Conservation (phyloP, 1,140 invertebrate species). For the Pachypsylla venusta region DNA sequence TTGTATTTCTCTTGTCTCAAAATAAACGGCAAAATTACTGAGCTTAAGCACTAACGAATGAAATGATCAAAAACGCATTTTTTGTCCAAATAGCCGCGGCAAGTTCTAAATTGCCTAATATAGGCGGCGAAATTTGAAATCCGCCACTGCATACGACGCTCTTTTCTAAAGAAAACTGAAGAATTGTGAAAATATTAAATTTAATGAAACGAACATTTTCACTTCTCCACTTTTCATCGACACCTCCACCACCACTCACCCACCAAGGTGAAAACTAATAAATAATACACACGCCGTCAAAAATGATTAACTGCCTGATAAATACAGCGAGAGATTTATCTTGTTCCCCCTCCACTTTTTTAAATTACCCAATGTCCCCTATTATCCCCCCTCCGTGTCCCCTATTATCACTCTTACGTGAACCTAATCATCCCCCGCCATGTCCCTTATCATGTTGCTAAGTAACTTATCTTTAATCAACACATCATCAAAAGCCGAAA, state of each 20-base stretch:
- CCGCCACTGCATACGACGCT: too few species aligned
- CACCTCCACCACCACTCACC: not conserved
- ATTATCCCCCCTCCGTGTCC: not conserved
- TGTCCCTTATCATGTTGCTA: not conserved
- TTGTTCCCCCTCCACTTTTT: not conserved
- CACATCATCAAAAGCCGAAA: slow-evolving; percentile 5
- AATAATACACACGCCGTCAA: slow-evolving; percentile 2
- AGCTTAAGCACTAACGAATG: too few species aligned
- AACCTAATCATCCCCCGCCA: not conserved
- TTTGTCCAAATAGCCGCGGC: too few species aligned
- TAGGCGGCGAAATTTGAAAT: too few species aligned
- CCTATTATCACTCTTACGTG: not conserved
- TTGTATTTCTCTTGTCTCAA: too few species aligned
- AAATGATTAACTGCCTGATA: slow-evolving; percentile 9
- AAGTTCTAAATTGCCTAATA: too few species aligned
- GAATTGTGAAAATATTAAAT: too few species aligned
- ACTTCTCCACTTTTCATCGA: not conserved
- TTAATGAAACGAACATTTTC: slow-evolving; percentile 7
- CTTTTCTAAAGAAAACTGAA: too few species aligned
- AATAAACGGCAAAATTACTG: too few species aligned
- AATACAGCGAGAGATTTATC: slow-evolving; percentile 1
- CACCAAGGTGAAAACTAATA: not conserved
- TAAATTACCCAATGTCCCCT: not conserved
- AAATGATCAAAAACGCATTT: too few species aligned
- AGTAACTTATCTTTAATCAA: slow-evolving; percentile 6